A percentile compares a stretch with the other conserved stretches of the same genome.
phyloP scores from a whole-genome alignment of 2,888 invertebrate species.

The Patella ulyssiponensis region DNA sequence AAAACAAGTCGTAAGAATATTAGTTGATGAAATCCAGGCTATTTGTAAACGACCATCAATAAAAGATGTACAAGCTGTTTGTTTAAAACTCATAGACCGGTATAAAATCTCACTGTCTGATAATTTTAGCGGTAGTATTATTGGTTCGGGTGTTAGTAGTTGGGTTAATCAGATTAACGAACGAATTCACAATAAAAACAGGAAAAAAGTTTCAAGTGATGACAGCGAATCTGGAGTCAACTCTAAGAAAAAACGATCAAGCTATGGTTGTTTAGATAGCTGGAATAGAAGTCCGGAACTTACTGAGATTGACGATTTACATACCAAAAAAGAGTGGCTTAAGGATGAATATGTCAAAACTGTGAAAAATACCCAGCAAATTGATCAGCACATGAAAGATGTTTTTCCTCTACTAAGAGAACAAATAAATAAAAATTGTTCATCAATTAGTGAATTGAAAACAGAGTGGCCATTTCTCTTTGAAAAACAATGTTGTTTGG shows the following conservation, averaged over 20 bases:
- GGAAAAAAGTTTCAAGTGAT: not conserved
- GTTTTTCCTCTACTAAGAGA: not conserved
- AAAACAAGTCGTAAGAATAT: not conserved
- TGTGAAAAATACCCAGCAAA: not conserved
- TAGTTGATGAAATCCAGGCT: not conserved
- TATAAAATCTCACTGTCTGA: not conserved
- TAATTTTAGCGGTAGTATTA: not conserved
- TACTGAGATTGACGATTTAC: not conserved
- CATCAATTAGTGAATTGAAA: not conserved
- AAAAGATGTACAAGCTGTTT: not conserved
- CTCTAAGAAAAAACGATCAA: no score
- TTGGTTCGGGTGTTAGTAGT: not conserved
- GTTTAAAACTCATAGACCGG: not conserved
- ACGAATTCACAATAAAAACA: not conserved
- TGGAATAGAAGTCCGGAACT: not conserved
- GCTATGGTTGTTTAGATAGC: not conserved
- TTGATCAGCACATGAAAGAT: not conserved
- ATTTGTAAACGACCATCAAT: not conserved
- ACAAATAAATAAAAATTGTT: not conserved
- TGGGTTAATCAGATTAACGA: not conserved
- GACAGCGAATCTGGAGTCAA: no score
- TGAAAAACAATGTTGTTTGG: not conserved
- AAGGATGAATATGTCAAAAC: not conserved
- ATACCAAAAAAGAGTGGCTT: not conserved
- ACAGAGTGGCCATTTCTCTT: not conserved